Evolutionary conservation across 1,140 invertebrate genomes (phyloP), one percentile per base, ranked within the genome.

Genomic region (Papilio glaucus): DNA sequence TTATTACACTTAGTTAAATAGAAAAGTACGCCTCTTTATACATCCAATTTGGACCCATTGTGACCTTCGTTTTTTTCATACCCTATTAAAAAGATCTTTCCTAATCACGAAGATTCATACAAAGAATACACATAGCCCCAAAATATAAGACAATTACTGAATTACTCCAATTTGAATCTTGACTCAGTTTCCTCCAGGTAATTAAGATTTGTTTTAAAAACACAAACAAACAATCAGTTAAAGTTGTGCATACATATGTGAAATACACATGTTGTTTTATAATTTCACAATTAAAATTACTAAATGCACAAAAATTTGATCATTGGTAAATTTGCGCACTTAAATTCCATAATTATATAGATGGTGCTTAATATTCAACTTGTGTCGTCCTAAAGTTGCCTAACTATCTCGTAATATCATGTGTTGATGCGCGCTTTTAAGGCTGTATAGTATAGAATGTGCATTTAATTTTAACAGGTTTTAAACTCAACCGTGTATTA

Each of bases 391-490:
- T 57, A 24, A 57, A 24, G 49, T 57, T 57, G 21, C 49, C 24
- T 26, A 26, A 57, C 49, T 24, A 13, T 12, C 49, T 57, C 24
- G 49, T 53, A 24, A 57, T 57, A 24, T 57, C 24, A 24, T 53
- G 18, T 49, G 9, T 49, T 57, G 7, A 21, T 21, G 9, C 18
- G 12, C 21, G 24, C 1, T 3, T 57, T 57, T 26, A 24, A 24
- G 0, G 18, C 21, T 57, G 4, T 4, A 5, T 57, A 24, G 8
- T 24, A 24, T n/a, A n/a, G n/a, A n/a, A 57, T 57, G 12, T 12
- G n/a, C 12, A 49, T 49, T 49, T 49, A 49, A 49, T 49, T 24
- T 26, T 57, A 57, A 26, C 18, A 57, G 49, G 49, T 57, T 57
- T 45, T 33, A 15, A 18, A 57, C 49, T 57, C 49, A 57, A 57